Evolutionary conservation across 2,797 vertebrate genomes (phyloP).

Genomic region (Odontamblyopus lacepedii): DNA sequence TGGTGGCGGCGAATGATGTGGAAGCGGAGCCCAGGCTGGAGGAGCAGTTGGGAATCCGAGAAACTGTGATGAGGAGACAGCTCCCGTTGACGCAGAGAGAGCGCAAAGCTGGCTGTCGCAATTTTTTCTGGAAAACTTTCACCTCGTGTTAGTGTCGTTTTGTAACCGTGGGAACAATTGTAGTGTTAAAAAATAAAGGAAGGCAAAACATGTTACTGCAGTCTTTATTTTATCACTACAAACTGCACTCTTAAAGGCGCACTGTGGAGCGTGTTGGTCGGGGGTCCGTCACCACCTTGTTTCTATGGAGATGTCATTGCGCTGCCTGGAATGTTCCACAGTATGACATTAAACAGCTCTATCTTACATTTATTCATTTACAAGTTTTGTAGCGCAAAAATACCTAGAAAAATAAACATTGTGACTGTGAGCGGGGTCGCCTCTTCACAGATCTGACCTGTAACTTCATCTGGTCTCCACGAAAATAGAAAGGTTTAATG

Average conservation of each 20-base stretch:
- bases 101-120: conserved; percentile 80
- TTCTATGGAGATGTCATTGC: too few species aligned
- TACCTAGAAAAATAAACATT: too few species aligned
- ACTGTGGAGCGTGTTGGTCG: too few species aligned
- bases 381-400: too few species aligned
- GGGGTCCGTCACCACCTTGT: too few species aligned
- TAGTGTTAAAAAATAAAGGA: neutral
- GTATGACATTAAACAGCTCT: too few species aligned
- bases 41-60: conserved; percentile 47
- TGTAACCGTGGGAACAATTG: neutral
- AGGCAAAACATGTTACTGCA: neutral
- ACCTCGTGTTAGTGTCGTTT: conserved; percentile 74
- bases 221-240: conserved; percentile 5
- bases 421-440: too few species aligned
- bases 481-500: too few species aligned
- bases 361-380: too few species aligned
- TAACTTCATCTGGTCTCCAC: too few species aligned
- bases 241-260: conserved; percentile 1
- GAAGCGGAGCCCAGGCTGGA: conserved; percentile 38
- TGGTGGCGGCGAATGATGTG: conserved; percentile 31
- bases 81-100: conserved; percentile 70
- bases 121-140: conserved; percentile 86
- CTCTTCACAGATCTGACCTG: too few species aligned
- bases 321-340: too few species aligned
- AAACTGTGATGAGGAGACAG: conserved; percentile 64